These are phyloP conservation scores for Regulus satrapa DNA, from an alignment of 2,113 vertebrate genomes.

Conservation along the genomic window DNA sequence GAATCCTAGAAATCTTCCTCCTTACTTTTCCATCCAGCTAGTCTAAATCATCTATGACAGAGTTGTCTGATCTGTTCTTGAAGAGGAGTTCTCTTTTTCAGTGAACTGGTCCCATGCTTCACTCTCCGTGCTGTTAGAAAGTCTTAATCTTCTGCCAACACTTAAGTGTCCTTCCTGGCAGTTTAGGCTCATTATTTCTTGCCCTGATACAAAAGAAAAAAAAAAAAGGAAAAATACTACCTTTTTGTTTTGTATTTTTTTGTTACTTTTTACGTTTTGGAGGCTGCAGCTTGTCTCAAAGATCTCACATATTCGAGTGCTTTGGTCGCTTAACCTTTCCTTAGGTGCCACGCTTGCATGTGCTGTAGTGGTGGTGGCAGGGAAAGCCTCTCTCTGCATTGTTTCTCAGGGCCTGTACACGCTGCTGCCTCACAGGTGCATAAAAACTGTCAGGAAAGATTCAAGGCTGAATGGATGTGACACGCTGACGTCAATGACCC, in stretches of 20 bases:
- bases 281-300: background rate
- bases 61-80: background rate
- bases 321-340: background rate
- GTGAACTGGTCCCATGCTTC: background rate
- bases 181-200: background rate
- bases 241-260: too few relatives aligned
- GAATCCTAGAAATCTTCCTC: background rate
- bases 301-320: background rate
- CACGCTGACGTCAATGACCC: background rate
- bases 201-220: background rate
- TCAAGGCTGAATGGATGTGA: background rate
- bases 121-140: background rate
- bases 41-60: background rate
- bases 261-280: background rate
- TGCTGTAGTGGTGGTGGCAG: background rate
- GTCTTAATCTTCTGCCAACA: background rate
- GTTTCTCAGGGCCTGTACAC: background rate
- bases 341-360: background rate
- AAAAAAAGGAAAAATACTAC: background rate
- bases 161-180: background rate
- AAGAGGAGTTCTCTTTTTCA: background rate
- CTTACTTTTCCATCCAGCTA: background rate
- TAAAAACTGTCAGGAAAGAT: background rate
- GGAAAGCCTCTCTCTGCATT: background rate
- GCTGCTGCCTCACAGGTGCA: background rate